Evolutionary conservation across 2,113 vertebrate genomes (phyloP).

Genomic region (Mastomys coucha): DNA sequence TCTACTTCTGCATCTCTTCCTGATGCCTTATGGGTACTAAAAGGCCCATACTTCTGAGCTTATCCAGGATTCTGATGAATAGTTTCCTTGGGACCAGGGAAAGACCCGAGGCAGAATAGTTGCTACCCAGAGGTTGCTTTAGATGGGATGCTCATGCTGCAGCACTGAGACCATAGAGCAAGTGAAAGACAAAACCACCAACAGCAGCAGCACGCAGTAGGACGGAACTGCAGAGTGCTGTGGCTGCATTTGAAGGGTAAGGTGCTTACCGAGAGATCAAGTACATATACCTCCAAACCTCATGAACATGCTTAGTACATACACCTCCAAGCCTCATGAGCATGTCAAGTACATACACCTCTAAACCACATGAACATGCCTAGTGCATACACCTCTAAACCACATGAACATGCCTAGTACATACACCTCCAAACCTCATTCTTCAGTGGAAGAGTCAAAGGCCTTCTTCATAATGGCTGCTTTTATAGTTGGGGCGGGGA

Average conservation of each 20-base stretch:
- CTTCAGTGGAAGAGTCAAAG: not conserved
- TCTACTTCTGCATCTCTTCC: accelerated
- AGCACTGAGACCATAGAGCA: not conserved
- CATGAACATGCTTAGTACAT: no score
- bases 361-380: not conserved
- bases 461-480: not conserved
- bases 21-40: not conserved
- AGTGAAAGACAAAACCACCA: not conserved
- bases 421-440: not conserved
- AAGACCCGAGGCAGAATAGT: not conserved
- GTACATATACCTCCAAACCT: no score
- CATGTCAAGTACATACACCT: no score
- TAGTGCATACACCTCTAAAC: not conserved
- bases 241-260: not conserved
- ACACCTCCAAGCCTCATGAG: no score
- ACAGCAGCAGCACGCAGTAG: not conserved
- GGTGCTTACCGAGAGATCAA: not conserved
- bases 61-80: not conserved
- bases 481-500: not conserved
- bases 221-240: no score
- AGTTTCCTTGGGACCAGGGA: not conserved
- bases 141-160: accelerated
- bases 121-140: not conserved
- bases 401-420: not conserved
- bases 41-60: not conserved